These are phyloP conservation scores for Chlorops oryzae DNA, from an alignment of 1,140 invertebrate species.

Conservation along the genomic window DNA sequence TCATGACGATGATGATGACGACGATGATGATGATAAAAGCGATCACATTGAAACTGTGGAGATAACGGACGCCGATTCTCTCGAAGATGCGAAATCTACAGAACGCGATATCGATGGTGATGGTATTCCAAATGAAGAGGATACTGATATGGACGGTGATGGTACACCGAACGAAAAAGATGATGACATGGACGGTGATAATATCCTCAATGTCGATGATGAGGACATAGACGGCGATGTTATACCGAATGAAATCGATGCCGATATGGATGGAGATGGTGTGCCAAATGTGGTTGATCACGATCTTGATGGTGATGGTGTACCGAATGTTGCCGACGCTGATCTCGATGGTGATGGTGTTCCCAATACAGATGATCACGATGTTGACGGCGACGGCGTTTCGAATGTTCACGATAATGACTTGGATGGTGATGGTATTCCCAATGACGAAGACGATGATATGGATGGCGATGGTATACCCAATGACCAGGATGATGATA, in stretches of 20 bases:
- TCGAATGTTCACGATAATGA: conserved; percentile 42
- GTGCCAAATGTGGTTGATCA: conserved; percentile 11
- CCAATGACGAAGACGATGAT: conserved; percentile 39
- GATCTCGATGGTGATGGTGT: conserved; percentile 35
- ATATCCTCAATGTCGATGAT: conserved; percentile 12
- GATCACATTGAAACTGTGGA: conserved; percentile 45
- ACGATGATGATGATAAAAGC: conserved; percentile 41
- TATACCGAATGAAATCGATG: conserved; percentile 16
- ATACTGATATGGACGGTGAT: conserved; percentile 29
- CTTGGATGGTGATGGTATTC: conserved; percentile 47
- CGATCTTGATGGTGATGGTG: conserved; percentile 34
- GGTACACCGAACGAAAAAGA: conserved; percentile 20
- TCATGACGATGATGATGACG: conserved; percentile 24
- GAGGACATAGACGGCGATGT: conserved; percentile 18
- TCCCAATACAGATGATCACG: conserved; percentile 31
- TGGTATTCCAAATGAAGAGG: conserved; percentile 25
- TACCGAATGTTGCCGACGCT: conserved; percentile 19
- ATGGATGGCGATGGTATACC: conserved; percentile 43
- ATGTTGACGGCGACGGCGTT: conserved; percentile 45
- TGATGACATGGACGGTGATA: conserved; percentile 18
- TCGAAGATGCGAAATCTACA: conserved; percentile 44
- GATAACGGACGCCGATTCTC: conserved; percentile 42
- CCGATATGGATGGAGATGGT: conserved; percentile 16
- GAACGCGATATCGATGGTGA: conserved; percentile 46
- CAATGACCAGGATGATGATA: conserved; percentile 45